phyloP scores from a whole-genome alignment of 53 echinoderm and acorn worm species.

The Echinometra lucunter region DNA sequence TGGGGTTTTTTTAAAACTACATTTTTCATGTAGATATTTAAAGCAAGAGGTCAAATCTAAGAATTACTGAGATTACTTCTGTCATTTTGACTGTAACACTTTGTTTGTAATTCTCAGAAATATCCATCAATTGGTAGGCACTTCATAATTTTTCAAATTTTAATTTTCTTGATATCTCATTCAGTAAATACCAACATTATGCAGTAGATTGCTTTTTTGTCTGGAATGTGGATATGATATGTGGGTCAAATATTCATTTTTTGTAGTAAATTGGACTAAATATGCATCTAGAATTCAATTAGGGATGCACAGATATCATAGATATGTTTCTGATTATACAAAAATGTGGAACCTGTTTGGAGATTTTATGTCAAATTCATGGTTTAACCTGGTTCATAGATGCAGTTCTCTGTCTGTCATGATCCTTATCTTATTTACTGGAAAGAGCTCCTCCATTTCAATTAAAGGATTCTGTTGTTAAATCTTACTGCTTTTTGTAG shows the following conservation, averaged over 20 bases:
- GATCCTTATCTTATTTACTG: constrained; percentile 14
- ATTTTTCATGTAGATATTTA: not conserved
- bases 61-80: not conserved
- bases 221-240: not conserved
- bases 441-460: not conserved
- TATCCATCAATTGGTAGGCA: not conserved
- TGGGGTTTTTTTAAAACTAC: not conserved
- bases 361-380: not conserved
- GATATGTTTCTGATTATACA: not conserved
- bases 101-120: too few relatives aligned
- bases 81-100: too few relatives aligned
- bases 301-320: not conserved
- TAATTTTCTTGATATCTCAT: not conserved
- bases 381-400: not conserved
- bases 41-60: not conserved
- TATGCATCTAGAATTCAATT: constrained; percentile 28
- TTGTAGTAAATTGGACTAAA: not conserved
- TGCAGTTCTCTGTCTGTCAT: not conserved
- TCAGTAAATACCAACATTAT: not conserved
- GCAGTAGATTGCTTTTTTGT: not conserved
- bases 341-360: not conserved
- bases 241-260: constrained; percentile 8
- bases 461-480: not conserved
- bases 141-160: not conserved
- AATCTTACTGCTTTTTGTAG: not conserved